Evolutionary conservation across 2,797 vertebrate genomes (phyloP), one percentile per base, ranked within the genome.

Genomic region (Spinus pinus): DNA sequence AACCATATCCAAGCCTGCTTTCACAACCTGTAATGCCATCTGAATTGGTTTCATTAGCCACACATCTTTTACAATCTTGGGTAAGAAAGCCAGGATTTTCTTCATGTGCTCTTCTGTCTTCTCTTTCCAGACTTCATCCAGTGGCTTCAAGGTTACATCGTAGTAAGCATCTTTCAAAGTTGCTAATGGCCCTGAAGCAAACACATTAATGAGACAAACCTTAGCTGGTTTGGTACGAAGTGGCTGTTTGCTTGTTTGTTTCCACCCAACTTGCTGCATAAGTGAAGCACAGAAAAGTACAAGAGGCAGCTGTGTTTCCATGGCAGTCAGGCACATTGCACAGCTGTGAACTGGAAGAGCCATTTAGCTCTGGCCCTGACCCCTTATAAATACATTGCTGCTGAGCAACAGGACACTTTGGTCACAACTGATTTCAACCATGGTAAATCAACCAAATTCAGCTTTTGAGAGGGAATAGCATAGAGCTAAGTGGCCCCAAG

Each of bases 121-220:
- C 58, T 98, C 97, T 75, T 67, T 97, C 98, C 98, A 99, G 56
- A 98, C 89, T 3, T 95, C 85, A 33, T 98, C 98, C 94, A 98
- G 87, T 80, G 94, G 96, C 93, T 97, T 97, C 77, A 98, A 98
- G 6, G 96, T 99, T 73, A 98, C 98, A 47, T 99, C 98, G 0
- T 98, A 98, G 95, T 98, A 99, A 42, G 98, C 98, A 5, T 98
- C 99, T 53, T 99, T 98, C 88, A 99, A 91, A 4, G 98, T 99
- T 62, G 97, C 97, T 92, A 99, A 85, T 6, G 98, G 98, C 82
- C 98, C 99, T 99, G 96, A 75, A 88, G 70, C 33, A 81, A 91
- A 74, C 47, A 81, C 27, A 57, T 28, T 1, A 23, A 49, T 9
- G 42, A 39, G 70, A 33, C 31, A 85, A 37, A 65, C 20, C 8